Evolutionary conservation across 2,113 vertebrate genomes (phyloP).

Genomic region (Urocynchramus pylzowi): DNA sequence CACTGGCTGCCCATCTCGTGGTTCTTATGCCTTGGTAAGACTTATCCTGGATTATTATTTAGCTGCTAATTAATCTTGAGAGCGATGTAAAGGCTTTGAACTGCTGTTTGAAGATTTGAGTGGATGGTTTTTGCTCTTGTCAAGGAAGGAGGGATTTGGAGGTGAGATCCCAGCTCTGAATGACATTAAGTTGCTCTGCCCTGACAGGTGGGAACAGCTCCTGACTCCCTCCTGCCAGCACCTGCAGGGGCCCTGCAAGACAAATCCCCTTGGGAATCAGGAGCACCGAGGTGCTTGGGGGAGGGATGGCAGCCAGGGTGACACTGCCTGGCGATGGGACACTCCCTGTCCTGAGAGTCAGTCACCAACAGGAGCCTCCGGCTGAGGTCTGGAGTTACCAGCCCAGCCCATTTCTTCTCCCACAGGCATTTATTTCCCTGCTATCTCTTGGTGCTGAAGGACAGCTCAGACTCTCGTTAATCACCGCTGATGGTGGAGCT

Average conservation of each 20-base stretch:
- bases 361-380: background rate
- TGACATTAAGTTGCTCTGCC: background rate
- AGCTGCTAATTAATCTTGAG: slow-evolving; percentile 34
- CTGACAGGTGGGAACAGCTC: background rate
- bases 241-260: background rate
- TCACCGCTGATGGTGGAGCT: rapidly evolving
- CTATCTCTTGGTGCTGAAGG: background rate
- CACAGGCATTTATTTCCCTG: rapidly evolving
- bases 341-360: background rate
- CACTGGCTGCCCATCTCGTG: background rate
- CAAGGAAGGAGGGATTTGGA: background rate
- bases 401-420: background rate
- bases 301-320: background rate
- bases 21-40: background rate
- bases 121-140: slow-evolving; percentile 1
- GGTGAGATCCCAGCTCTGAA: background rate
- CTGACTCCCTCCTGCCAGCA: background rate
- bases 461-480: background rate
- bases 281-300: background rate
- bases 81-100: slow-evolving; percentile 23
- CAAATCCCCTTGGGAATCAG: background rate
- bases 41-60: slow-evolving; percentile 48
- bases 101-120: slow-evolving; percentile 7
- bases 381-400: background rate
- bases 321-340: background rate